Percentiles rank a stretch among this genome's conserved stretches.
Evolutionary conservation across 2,888 invertebrate genomes (phyloP).

Genomic region (Lomographa bimaculata): DNA sequence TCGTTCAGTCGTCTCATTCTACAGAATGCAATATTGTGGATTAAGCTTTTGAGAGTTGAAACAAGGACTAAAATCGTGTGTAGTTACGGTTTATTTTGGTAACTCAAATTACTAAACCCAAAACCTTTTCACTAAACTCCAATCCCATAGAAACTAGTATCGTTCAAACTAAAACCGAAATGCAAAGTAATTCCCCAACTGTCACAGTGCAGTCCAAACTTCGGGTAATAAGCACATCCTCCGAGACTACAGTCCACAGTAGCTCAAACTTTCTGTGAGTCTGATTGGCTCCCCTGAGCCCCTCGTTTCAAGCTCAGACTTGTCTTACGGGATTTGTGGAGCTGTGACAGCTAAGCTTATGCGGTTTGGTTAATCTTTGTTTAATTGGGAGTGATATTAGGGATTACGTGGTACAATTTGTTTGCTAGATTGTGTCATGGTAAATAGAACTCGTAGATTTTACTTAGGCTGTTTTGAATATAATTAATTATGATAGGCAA

Average conservation of each 20-base stretch:
- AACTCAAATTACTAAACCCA: no score
- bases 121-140: not conserved
- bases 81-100: no score
- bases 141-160: no score
- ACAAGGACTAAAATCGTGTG: no score
- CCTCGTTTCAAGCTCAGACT: conserved; percentile 34
- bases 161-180: conserved; percentile 6
- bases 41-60: no score
- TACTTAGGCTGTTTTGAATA: no score
- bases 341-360: conserved; percentile 35
- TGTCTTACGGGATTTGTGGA: conserved; percentile 36
- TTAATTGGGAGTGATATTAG: conserved; percentile 37
- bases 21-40: no score
- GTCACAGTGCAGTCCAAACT: conserved; percentile 23
- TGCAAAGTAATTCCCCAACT: conserved; percentile 17
- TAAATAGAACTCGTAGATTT: not conserved
- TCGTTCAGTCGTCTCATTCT: no score
- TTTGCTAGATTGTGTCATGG: conserved; percentile 9
- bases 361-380: conserved; percentile 40
- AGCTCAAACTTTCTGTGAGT: conserved; percentile 37
- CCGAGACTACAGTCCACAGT: conserved; percentile 31
- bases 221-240: conserved; percentile 35
- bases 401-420: conserved; percentile 20
- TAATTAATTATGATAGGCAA: no score
- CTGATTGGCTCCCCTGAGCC: conserved; percentile 58